phyloP scores from a whole-genome alignment of 2,113 vertebrate species.

The Arothron firmamentum region DNA sequence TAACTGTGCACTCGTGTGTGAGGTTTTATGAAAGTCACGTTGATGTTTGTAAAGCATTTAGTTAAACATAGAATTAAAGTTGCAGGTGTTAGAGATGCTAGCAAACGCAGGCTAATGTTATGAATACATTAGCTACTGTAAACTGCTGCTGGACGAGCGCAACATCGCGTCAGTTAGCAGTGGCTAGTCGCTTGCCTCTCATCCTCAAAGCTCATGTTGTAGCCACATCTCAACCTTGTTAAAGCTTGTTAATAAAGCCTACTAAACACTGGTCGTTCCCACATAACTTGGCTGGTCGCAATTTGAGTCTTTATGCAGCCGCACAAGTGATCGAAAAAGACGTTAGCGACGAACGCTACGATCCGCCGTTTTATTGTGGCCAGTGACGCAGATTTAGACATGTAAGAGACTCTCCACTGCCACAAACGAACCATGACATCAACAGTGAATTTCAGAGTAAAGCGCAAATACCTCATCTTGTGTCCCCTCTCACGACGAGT shows the following conservation, averaged over 20 bases:
- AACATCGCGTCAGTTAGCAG: conserved; percentile 37
- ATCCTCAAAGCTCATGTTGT: neutral
- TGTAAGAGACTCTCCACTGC: too few species aligned
- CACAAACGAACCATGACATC: neutral
- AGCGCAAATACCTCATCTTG: conserved; percentile 57
- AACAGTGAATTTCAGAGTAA: neutral
- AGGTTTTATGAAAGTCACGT: neutral
- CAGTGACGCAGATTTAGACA: too few species aligned
- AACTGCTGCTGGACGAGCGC: conserved; percentile 9
- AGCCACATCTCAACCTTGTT: neutral
- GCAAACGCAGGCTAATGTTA: conserved; percentile 11
- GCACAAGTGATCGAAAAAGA: neutral
- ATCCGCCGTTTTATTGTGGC: neutral
- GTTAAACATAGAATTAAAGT: neutral
- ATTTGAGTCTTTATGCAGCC: too few species aligned
- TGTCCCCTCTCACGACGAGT: conserved; percentile 37
- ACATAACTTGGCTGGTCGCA: too few species aligned
- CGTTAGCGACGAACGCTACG: conserved; percentile 20
- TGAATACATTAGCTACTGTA: conserved; percentile 16
- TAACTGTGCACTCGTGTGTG: too few species aligned
- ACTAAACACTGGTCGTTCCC: too few species aligned
- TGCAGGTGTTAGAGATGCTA: neutral
- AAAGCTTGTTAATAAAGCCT: too few species aligned
- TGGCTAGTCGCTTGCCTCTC: conserved; percentile 15
- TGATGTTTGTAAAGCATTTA: neutral